These are phyloP conservation scores for Dicerorhinus sumatrensis DNA, from an alignment of 2,113 vertebrate genomes.

Conservation along the genomic window DNA sequence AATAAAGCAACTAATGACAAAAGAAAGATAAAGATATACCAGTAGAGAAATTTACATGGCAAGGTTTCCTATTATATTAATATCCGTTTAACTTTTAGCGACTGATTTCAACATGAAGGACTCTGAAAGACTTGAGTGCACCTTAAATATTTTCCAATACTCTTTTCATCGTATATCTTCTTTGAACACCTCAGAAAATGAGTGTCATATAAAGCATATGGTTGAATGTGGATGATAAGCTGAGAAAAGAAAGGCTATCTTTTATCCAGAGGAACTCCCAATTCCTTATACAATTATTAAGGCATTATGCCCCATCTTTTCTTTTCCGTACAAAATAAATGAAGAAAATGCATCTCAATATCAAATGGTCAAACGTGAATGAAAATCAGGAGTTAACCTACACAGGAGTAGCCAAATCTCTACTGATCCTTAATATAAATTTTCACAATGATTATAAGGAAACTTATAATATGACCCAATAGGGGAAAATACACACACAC, in stretches of 20 bases:
- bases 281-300: neutral
- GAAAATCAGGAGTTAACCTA: neutral
- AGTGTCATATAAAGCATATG: conserved; percentile 44
- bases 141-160: conserved; percentile 55
- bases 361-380: neutral
- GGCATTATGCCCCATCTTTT: neutral
- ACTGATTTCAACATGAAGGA: conserved; percentile 33
- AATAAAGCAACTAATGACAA: neutral
- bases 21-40: neutral
- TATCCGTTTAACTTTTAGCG: neutral
- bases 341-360: conserved; percentile 4
- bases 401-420: neutral
- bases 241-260: conserved; percentile 30
- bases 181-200: conserved; percentile 61
- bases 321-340: conserved; percentile 49
- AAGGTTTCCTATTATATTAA: neutral
- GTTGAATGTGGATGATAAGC: conserved; percentile 61
- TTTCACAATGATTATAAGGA: conserved; percentile 39
- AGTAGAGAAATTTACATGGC: neutral
- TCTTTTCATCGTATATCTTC: neutral
- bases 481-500: neutral
- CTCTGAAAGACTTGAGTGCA: neutral
- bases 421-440: neutral
- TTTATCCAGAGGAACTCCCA: conserved; percentile 31
- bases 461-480: conserved; percentile 36